Percentiles rank a stretch among this genome's conserved stretches.
These are phyloP conservation scores for Stegastes partitus DNA, from an alignment of 2,113 vertebrate species.

Conservation along the genomic window DNA sequence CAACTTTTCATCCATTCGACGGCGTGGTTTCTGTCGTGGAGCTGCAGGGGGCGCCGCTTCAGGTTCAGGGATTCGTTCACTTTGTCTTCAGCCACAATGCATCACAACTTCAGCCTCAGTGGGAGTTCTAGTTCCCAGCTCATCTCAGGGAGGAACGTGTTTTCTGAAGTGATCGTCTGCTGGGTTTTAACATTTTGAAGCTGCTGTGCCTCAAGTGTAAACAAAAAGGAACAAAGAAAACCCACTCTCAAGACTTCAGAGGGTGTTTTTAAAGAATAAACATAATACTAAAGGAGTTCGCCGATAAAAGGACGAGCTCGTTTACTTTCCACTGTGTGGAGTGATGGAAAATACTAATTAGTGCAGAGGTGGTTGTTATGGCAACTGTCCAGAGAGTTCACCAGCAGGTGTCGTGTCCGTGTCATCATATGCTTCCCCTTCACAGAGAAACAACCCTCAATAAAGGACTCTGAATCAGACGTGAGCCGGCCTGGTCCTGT, in stretches of 20 bases:
- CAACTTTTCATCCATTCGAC: neutral
- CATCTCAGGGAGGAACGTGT: slow-evolving; percentile 59
- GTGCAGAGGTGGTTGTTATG: slow-evolving; percentile 14
- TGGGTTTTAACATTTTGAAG: neutral
- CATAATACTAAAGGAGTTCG: too few relatives aligned
- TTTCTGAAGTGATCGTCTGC: slow-evolving; percentile 25
- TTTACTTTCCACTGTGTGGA: slow-evolving; percentile 61
- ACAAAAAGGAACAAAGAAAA: too few relatives aligned
- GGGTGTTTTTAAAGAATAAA: too few relatives aligned
- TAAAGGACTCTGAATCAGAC: slow-evolving; percentile 2
- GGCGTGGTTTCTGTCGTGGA: neutral
- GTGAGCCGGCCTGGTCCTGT: too few relatives aligned
- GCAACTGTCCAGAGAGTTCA: slow-evolving; percentile 9
- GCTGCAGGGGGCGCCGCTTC: neutral
- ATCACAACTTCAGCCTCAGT: neutral
- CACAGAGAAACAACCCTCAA: slow-evolving; percentile 1
- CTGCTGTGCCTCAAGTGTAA: slow-evolving; percentile 16
- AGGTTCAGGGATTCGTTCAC: neutral
- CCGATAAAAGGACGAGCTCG: neutral
- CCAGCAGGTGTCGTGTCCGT: neutral
- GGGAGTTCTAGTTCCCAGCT: slow-evolving; percentile 17
- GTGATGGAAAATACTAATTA: slow-evolving; percentile 27
- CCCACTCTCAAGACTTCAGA: neutral
- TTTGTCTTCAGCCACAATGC: neutral
- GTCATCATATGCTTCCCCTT: slow-evolving; percentile 7